Percentiles rank a stretch among this genome's conserved stretches.
Evolutionary conservation across 2,888 invertebrate species (phyloP).

Genomic region (Carterocephalus palaemon): DNA sequence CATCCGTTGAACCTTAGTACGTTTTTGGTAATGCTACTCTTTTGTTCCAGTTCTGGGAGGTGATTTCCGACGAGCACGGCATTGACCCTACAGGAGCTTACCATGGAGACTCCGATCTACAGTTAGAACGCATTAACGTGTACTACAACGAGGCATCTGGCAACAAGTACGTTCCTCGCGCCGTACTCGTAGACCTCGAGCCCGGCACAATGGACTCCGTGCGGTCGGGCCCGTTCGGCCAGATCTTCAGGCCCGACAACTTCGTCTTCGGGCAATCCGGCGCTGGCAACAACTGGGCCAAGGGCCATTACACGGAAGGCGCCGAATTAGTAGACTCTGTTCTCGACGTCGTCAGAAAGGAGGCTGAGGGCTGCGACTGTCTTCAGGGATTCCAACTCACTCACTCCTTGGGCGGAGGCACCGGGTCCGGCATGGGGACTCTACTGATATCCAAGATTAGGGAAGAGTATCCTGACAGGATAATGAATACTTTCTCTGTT

Average conservation of each 20-base stretch:
- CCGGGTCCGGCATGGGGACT: slow-evolving; percentile 87
- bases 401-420: slow-evolving; percentile 86
- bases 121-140: slow-evolving; percentile 86
- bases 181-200: slow-evolving; percentile 64
- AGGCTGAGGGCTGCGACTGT: slow-evolving; percentile 84
- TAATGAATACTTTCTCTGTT: slow-evolving; percentile 84
- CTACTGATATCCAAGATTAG: slow-evolving; percentile 83
- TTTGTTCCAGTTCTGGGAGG: slow-evolving; percentile 64
- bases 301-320: slow-evolving; percentile 85
- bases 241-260: slow-evolving; percentile 86
- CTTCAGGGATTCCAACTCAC: slow-evolving; percentile 81
- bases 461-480: slow-evolving; percentile 86
- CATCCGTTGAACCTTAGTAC: background rate
- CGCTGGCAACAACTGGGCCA: slow-evolving; percentile 80
- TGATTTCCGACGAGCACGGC: slow-evolving; percentile 64
- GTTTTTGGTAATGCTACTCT: too few species aligned
- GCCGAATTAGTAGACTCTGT: slow-evolving; percentile 81
- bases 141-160: slow-evolving; percentile 85
- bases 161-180: slow-evolving; percentile 64
- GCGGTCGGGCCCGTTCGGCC: slow-evolving; percentile 82
- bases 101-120: slow-evolving; percentile 84
- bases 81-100: slow-evolving; percentile 69
- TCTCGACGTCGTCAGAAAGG: slow-evolving; percentile 77
- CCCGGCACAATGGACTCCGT: slow-evolving; percentile 82
- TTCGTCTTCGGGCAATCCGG: slow-evolving; percentile 82